Percentiles rank a stretch among this genome's conserved stretches.
Conservation (phyloP, 2,888 invertebrate species). For the Carterocephalus palaemon region DNA sequence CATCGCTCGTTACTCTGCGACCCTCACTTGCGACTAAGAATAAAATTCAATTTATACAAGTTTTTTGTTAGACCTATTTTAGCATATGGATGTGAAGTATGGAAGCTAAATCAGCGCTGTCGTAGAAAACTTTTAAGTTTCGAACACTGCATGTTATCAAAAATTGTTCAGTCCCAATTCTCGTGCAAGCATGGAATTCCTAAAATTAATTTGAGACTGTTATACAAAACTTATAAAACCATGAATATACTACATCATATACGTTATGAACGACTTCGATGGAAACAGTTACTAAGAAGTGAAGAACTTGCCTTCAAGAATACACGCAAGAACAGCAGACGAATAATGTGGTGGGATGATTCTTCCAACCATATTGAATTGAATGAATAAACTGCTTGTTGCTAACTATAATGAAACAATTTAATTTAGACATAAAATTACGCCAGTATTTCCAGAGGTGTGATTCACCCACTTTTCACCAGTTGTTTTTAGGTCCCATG, state of each 20-base stretch:
- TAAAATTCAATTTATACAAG: slow-evolving; percentile 49
- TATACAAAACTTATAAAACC: slow-evolving; percentile 40
- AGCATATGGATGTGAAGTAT: slow-evolving; percentile 56
- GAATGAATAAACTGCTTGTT: no score
- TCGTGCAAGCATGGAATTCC: slow-evolving; percentile 41
- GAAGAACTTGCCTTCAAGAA: slow-evolving; percentile 39
- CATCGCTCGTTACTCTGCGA: slow-evolving; percentile 40
- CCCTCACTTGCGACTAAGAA: slow-evolving; percentile 37
- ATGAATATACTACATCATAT: slow-evolving; percentile 42
- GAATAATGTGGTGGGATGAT: slow-evolving; percentile 36
- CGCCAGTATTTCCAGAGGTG: no score
- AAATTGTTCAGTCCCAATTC: slow-evolving; percentile 52
- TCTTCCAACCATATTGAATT: slow-evolving; percentile 8
- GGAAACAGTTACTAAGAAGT: slow-evolving; percentile 39
- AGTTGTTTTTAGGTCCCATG: no score
- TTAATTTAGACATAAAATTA: no score
- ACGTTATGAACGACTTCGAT: slow-evolving; percentile 41
- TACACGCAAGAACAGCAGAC: slow-evolving; percentile 16
- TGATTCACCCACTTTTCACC: no score
- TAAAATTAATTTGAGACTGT: slow-evolving; percentile 34
- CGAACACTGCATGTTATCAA: slow-evolving; percentile 42
- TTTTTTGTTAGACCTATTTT: slow-evolving; percentile 52
- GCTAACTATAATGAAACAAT: no score
- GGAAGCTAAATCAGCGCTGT: slow-evolving; percentile 39
- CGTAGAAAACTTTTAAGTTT: slow-evolving; percentile 42